Evolutionary conservation across 2,888 invertebrate species (phyloP).

Genomic region (Formica aserva): DNA sequence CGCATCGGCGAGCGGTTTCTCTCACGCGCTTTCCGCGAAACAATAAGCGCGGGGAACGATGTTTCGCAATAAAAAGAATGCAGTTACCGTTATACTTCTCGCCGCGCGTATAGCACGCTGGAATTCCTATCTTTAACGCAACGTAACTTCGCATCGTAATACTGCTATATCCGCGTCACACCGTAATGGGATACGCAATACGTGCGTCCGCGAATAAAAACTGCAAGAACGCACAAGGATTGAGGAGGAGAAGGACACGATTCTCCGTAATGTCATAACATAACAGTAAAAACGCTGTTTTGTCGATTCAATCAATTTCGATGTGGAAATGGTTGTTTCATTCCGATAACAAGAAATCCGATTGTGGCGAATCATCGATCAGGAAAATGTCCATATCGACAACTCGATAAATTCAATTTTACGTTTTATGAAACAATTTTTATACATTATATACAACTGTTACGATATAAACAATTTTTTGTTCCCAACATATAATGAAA

Average conservation of each 20-base stretch:
- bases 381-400: not conserved
- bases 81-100: conserved; percentile 65
- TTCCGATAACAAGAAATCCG: conserved; percentile 31
- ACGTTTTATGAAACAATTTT: not conserved
- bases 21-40: conserved; percentile 54
- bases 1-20: conserved; percentile 35
- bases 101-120: conserved; percentile 55
- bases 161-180: conserved; percentile 49
- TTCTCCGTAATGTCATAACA: not conserved
- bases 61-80: conserved; percentile 47
- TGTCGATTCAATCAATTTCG: conserved; percentile 6
- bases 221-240: not conserved
- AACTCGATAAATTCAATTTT: not conserved
- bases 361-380: not conserved
- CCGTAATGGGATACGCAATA: conserved; percentile 67
- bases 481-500: not conserved
- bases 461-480: not conserved
- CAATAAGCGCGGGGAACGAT: conserved; percentile 51
- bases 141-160: conserved; percentile 15
- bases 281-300: conserved; percentile 34
- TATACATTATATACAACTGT: not conserved
- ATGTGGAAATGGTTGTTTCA: conserved; percentile 2
- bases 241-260: not conserved
- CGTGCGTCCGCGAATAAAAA: conserved; percentile 51
- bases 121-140: conserved; percentile 61